These are phyloP conservation scores for Silvanus unidentatus DNA, from an alignment of 2,888 invertebrate species.

Conservation along the genomic window DNA sequence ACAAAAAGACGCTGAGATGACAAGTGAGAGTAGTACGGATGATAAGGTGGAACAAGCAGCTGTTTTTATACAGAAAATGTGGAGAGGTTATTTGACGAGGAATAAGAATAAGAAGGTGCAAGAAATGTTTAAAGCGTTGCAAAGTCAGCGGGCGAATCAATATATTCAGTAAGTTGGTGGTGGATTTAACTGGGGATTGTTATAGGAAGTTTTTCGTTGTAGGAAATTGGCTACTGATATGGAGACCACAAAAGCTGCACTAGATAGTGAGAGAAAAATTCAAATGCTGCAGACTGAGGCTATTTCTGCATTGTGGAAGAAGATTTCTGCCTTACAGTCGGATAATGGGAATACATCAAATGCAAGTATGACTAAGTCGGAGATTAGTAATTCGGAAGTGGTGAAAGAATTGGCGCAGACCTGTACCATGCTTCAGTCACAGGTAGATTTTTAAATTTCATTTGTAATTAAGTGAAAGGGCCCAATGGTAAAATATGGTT, in stretches of 20 bases:
- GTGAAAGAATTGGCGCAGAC: conserved; percentile 71
- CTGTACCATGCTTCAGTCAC: conserved; percentile 65
- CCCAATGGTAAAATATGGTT: not conserved
- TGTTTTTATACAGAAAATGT: conserved; percentile 76
- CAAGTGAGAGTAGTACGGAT: conserved; percentile 33
- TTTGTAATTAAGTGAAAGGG: not conserved
- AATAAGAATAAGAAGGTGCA: conserved; percentile 65
- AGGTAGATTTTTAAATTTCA: conserved; percentile 48
- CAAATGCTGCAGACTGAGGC: conserved; percentile 87
- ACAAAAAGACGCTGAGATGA: conserved; percentile 33
- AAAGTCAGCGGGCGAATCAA: conserved; percentile 71
- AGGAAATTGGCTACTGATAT: conserved; percentile 79
- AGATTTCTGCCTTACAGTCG: conserved; percentile 65
- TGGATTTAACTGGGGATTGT: conserved; percentile 1
- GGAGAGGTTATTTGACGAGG: conserved; percentile 77
- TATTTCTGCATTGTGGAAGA: conserved; percentile 84
- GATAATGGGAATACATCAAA: conserved; percentile 11
- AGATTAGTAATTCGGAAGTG: conserved; percentile 53
- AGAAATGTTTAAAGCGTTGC: conserved; percentile 60
- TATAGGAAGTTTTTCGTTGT: conserved; percentile 11
- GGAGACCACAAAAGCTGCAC: conserved; percentile 76
- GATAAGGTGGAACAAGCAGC: conserved; percentile 55
- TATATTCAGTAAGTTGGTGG: conserved; percentile 68
- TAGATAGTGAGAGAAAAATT: conserved; percentile 79
- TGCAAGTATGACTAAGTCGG: conserved; percentile 33